Evolutionary conservation across 2,888 invertebrate species (phyloP).

Genomic region (Rhagonycha fulva): DNA sequence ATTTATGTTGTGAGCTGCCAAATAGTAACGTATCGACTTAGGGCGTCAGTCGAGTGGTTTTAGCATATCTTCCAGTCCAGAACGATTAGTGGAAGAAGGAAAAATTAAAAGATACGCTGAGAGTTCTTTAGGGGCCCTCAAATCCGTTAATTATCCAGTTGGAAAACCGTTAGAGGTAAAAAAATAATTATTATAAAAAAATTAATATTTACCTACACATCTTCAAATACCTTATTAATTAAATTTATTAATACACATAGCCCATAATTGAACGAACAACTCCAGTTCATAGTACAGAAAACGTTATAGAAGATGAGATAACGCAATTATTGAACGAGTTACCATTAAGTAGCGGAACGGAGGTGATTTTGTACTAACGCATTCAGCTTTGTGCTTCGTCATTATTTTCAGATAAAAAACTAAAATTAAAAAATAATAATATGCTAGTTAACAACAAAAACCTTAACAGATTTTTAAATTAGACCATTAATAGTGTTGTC

Average conservation of each 20-base stretch:
- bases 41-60: slow-evolving; percentile 45
- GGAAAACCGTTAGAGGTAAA: slow-evolving; percentile 83
- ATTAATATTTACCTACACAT: not conserved
- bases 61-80: slow-evolving; percentile 55
- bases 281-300: slow-evolving; percentile 32
- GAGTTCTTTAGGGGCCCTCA: slow-evolving; percentile 43
- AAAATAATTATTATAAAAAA: slow-evolving; percentile 17
- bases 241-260: slow-evolving; percentile 24
- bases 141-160: slow-evolving; percentile 68
- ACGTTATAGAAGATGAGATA: slow-evolving; percentile 27
- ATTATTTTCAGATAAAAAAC: not conserved
- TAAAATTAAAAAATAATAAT: not conserved
- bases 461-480: not conserved
- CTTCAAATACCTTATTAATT: not conserved
- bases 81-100: slow-evolving; percentile 65
- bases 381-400: not conserved
- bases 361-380: slow-evolving; percentile 33
- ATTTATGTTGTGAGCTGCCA: not conserved
- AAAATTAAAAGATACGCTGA: slow-evolving; percentile 53
- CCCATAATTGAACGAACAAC: slow-evolving; percentile 39
- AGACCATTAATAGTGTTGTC: not conserved
- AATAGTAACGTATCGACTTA: slow-evolving; percentile 22
- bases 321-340: slow-evolving; percentile 33
- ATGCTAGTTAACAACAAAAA: not conserved
- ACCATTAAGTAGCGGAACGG: slow-evolving; percentile 38